Conservation (phyloP, 2,797 vertebrate species). For the Gastrophryne carolinensis region DNA sequence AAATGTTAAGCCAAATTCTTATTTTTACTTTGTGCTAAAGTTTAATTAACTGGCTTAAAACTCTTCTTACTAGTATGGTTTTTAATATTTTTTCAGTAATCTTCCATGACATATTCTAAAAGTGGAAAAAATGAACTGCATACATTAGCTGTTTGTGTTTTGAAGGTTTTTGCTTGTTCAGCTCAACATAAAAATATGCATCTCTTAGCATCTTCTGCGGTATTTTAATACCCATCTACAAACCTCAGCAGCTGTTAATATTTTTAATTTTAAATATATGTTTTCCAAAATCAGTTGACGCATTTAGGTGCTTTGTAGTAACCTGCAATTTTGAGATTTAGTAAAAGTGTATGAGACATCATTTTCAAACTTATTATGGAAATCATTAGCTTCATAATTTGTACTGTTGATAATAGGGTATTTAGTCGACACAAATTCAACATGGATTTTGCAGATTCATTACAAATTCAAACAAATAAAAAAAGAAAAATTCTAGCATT, state of each 20-base stretch:
- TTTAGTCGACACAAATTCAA: too few species aligned
- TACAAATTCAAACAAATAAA: too few species aligned
- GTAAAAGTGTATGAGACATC: background rate
- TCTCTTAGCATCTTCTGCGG: conserved; percentile 22
- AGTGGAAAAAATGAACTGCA: conserved; percentile 20
- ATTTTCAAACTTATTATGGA: background rate
- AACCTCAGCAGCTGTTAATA: conserved; percentile 35
- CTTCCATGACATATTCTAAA: conserved; percentile 15
- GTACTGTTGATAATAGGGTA: background rate
- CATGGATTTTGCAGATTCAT: too few species aligned
- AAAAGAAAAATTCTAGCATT: too few species aligned
- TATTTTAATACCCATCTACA: conserved; percentile 26
- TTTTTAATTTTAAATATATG: conserved; percentile 36
- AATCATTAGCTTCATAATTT: background rate
- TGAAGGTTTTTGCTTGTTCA: conserved; percentile 38
- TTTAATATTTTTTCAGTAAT: conserved; percentile 23
- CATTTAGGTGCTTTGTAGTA: background rate
- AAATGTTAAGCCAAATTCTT: conserved; percentile 57
- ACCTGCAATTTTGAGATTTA: background rate
- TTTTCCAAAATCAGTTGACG: conserved; percentile 17
- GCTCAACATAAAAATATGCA: conserved; percentile 39
- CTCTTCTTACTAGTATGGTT: conserved; percentile 19
- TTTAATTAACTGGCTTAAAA: conserved; percentile 54
- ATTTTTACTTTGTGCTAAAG: conserved; percentile 58
- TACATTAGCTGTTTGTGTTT: conserved; percentile 45